Base-by-base conservation (phyloP, 2,113 vertebrate species). In the Pongo abelii region DNA sequence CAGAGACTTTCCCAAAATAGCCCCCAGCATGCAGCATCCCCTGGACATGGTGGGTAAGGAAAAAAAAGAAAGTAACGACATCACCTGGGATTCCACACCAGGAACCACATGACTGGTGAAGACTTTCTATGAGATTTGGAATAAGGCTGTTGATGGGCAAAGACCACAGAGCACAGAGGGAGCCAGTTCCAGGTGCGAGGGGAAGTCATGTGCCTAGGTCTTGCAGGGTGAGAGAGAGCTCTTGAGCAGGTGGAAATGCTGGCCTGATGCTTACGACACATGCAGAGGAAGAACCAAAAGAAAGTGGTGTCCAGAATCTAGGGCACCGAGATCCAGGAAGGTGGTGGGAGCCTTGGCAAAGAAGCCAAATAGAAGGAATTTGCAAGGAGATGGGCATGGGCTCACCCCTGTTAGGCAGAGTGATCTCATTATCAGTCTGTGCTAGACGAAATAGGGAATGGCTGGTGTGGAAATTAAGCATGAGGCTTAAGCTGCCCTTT, bases 1-100 rank as follows among this genome's bases (percentile, higher is more conserved):
- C 80, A 46, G 8, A 91, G n/a, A 12, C 14, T 3, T 64, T 84
- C 55, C 40, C 55, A 72, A 14, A 57, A 38, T 5, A 30, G 48
- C 18, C 17, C 5, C n/a, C 0, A 0, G 55, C 16, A 12, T 13
- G 0, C n/a, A 1, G 3, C 4, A 2, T 2, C 13, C 11, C 10
- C 40, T 57, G 20, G 10, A 48, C 9, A 1, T 1, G 16, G 55
- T 2, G 4, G 32, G 20, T 1, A 22, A 48, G 52, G 38, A 55
- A 22, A 50, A 72, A 83, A 69, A 74, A 2, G 27, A 20, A 55
- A 14, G 25, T 27, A 1, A 8, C 18, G 3, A 12, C 23, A 52
- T 1, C 38, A 3, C 5, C 40, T 9, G 7, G 22, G 30, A 16
- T 6, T 1, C 38, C 3, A 2, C 3, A 5, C 9, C 3, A 3